Evolutionary conservation across 2,113 vertebrate species (phyloP).

Genomic region (Bagarius yarrelli): DNA sequence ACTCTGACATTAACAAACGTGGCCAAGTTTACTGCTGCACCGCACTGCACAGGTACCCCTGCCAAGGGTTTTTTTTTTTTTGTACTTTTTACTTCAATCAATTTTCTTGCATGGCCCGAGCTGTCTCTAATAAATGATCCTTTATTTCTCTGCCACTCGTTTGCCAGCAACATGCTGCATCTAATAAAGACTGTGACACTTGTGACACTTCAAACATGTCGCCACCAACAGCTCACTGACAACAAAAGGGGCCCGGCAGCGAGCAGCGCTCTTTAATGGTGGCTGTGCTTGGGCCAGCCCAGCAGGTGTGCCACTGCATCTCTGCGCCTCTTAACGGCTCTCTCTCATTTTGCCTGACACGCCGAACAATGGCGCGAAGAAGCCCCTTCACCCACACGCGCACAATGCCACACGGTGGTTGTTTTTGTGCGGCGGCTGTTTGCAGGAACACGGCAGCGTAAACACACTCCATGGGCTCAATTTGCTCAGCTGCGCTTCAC

Average conservation of each 20-base stretch:
- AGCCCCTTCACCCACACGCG: constrained; percentile 62
- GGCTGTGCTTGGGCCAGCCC: constrained; percentile 79
- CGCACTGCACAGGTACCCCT: constrained; percentile 57
- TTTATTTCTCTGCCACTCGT: constrained; percentile 55
- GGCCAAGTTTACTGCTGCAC: constrained; percentile 41
- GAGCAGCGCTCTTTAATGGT: constrained; percentile 78
- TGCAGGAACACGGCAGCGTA: constrained; percentile 34
- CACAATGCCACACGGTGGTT: constrained; percentile 75
- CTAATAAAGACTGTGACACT: constrained; percentile 86
- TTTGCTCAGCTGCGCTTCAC: constrained; percentile 29
- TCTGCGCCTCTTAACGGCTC: constrained; percentile 86
- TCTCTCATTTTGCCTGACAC: constrained; percentile 87
- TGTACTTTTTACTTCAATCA: constrained; percentile 20
- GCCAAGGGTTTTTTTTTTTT: constrained; percentile 49
- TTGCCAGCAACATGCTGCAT: constrained; percentile 74
- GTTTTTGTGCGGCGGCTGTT: constrained; percentile 42
- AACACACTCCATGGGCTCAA: constrained; percentile 34
- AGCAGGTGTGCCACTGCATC: constrained; percentile 91
- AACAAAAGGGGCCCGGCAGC: constrained; percentile 78
- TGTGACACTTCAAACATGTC: constrained; percentile 84
- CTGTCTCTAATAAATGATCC: constrained; percentile 51
- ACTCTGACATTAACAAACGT: constrained; percentile 41
- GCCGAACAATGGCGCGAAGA: constrained; percentile 84
- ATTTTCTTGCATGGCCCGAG: constrained; percentile 45
- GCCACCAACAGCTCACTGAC: constrained; percentile 80